Base-by-base conservation (phyloP, 2,113 vertebrate species). In the Ciconia stormi region DNA sequence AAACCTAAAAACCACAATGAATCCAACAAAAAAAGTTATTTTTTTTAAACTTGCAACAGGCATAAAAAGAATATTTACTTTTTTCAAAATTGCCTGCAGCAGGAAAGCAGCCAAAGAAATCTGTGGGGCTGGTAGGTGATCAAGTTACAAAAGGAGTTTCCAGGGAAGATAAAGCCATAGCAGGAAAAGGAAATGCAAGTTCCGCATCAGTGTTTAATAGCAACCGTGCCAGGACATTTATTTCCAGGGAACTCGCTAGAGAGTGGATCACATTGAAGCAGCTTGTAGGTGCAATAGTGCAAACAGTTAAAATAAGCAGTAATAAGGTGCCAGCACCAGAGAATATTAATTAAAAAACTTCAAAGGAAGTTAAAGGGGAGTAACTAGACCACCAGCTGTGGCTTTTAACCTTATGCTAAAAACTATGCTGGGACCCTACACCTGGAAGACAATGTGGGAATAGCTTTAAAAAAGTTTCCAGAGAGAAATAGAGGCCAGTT, bases 101-200 rank as follows among this genome's bases (percentile, higher is more conserved):
- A 82, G 70, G 63, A 86, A 72, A 47, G 25, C 30, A 65, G 82
- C 74, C 67, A 65, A 67, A 61, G 74, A 47, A 88, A 86, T 90
- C 34, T 5, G 0, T 71, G 16, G 52, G 50, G 56, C 70, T 67
- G 0, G 13, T 26, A 63, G 30, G 49, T 53, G 90, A 92, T 90
- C 82, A 34, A 32, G 82, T 93, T 95, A 92, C 90, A 90, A 49
- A 92, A 95, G 62, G 40, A 71, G 66, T 82, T 94, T 93, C 71
- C 74, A 92, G 38, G 38, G 38, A 9, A 38, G 38, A 38, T 38
- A 38, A 38, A 38, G 74, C 26, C 4, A 0, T 23, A 70, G 87
- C 58, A 89, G 71, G 90, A 7, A 44, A 61, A 76, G 1, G 11
- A 78, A 87, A 62, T 72, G 27, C 46, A 32, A 47, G 66, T 86